Evolutionary conservation across 2,888 invertebrate species (phyloP), one percentile per base, ranked within the genome.

Genomic region (Eupithecia abbreviata): DNA sequence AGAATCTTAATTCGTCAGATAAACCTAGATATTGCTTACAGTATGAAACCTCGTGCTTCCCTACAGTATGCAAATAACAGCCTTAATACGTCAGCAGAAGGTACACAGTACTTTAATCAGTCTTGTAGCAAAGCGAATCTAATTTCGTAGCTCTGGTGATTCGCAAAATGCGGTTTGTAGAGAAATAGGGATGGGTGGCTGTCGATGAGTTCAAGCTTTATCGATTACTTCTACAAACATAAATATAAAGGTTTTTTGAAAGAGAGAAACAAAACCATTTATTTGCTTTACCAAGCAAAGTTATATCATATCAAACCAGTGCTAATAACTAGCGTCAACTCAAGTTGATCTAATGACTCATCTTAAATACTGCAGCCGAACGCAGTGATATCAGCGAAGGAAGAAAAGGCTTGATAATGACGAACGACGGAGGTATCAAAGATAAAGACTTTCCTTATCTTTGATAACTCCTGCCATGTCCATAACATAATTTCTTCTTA

Each of bases 71-170:
- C 47, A 18, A 69, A 45, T 69, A 45, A 10, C 69, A 66, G 42
- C 51, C 72, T 72, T 72, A 65, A 72, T 72, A n/a, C 72, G 51
- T 5, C 51, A 12, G 42, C 67, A 51, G 15, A 67, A 67, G 68
- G 69, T 45, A 67, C 51, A 51, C 12, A 7, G 75, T 74, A 45
- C 69, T 69, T 78, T 78, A 78, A 78, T 78, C 91, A 91, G 90
- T 88, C 87, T 91, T 89, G 62, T 62, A 90, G 88, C 87, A 84
- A 85, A 89, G 90, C 90, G 89, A 92, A 92, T 92, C 91, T 91
- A 92, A 92, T 92, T 92, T 91, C 85, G 88, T 84, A 86, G 87
- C 84, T 77, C 82, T 85, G 87, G 87, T 85, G 89, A 90, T 90
- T 87, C 87, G 87, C 89, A 88, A 89, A 92, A 90, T 89, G 92